Evolutionary conservation across 2,888 invertebrate species (phyloP).

Genomic region (Aspidapion aeneum): DNA sequence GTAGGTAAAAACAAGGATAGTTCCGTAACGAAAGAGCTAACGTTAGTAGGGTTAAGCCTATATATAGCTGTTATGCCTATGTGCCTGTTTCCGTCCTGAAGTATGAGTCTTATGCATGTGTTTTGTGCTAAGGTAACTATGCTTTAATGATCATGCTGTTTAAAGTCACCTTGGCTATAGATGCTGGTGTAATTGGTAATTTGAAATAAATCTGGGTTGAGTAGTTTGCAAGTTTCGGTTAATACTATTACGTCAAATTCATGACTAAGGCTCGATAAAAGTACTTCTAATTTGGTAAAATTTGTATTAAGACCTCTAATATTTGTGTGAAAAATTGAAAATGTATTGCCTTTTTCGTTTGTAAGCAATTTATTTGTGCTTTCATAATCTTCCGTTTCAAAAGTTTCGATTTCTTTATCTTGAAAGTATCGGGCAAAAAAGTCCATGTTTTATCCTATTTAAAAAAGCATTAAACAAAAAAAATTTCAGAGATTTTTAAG

Average conservation of each 20-base stretch:
- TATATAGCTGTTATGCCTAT: slow-evolving; percentile 1
- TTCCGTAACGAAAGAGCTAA: background rate
- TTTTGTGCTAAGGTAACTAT: background rate
- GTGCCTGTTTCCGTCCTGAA: background rate
- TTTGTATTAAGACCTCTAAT: background rate
- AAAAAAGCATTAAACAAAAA: background rate
- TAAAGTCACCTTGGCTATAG: background rate
- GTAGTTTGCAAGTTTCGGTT: background rate
- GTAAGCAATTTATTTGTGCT: background rate
- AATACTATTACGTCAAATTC: background rate
- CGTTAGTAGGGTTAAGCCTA: background rate
- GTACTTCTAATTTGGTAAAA: background rate
- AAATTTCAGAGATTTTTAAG: background rate
- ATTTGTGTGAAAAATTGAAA: background rate
- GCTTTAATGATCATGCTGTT: background rate
- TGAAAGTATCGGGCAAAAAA: background rate
- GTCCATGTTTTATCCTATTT: background rate
- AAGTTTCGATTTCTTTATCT: background rate
- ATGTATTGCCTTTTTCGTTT: background rate
- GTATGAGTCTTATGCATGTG: background rate
- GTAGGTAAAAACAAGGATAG: background rate
- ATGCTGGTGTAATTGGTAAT: background rate
- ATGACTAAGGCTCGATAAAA: background rate
- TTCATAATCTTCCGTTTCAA: background rate
- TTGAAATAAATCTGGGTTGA: background rate